Conservation (phyloP, 2,113 vertebrate species). For the Leuciscus idus region DNA sequence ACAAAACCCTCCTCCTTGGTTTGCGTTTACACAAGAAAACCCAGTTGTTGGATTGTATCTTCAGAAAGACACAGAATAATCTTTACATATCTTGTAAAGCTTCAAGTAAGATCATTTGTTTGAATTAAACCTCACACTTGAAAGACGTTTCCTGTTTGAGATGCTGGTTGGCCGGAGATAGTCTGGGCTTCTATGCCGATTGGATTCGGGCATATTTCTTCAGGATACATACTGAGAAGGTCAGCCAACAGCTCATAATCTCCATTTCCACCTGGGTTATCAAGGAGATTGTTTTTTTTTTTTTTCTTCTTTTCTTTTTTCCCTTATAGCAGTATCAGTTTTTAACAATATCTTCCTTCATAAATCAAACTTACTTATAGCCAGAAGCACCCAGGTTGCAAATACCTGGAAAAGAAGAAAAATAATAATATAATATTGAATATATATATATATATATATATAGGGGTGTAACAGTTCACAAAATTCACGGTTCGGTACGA, state of each 20-base stretch:
- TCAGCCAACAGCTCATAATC: conserved; percentile 66
- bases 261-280: conserved; percentile 62
- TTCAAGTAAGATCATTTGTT: too few relatives aligned
- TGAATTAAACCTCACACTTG: conserved; percentile 51
- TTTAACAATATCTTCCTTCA: not conserved
- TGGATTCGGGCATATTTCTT: conserved; percentile 55
- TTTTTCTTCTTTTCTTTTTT: not conserved
- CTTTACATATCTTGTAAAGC: too few relatives aligned
- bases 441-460: too few relatives aligned
- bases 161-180: conserved; percentile 51
- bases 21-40: conserved; percentile 63
- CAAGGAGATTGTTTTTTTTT: not conserved
- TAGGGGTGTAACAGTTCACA: too few relatives aligned
- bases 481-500: too few relatives aligned
- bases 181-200: conserved; percentile 64
- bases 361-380: conserved; percentile 14
- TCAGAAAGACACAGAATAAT: conserved; percentile 12
- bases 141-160: conserved; percentile 54
- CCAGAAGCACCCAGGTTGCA: not conserved
- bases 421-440: too few relatives aligned
- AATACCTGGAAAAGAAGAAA: conserved; percentile 5
- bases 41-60: conserved; percentile 64
- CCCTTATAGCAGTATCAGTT: not conserved
- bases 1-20: conserved; percentile 40
- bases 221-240: conserved; percentile 53